Conservation (phyloP, 2,888 invertebrate genomes). For the Druceiella hillmani region DNA sequence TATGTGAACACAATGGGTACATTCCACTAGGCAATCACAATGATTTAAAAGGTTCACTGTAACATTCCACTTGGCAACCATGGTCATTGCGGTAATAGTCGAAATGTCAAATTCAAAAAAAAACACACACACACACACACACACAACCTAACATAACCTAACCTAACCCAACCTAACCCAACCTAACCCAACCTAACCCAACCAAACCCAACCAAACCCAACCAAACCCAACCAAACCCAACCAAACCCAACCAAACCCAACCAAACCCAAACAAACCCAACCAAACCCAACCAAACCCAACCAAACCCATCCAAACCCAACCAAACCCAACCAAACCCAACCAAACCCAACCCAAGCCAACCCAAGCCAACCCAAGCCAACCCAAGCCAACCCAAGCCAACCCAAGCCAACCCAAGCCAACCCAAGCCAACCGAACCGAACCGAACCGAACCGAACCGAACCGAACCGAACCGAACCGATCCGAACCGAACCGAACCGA, state of each 20-base stretch:
- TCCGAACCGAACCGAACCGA: conserved; percentile 7
- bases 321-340: too few relatives aligned
- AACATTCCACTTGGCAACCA: too few relatives aligned
- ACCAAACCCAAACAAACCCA: too few relatives aligned
- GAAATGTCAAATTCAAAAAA: too few relatives aligned
- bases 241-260: too few relatives aligned
- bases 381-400: conserved; percentile 13
- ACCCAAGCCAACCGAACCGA: background rate
- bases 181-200: background rate
- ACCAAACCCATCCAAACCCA: too few relatives aligned
- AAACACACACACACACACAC: too few relatives aligned
- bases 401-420: background rate
- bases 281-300: too few relatives aligned
- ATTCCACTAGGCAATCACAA: too few relatives aligned
- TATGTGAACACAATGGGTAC: too few relatives aligned
- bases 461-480: conserved; percentile 6
- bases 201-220: conserved; percentile 7
- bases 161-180: conserved; percentile 2
- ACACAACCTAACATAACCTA: conserved; percentile 16
- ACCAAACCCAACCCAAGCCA: conserved; percentile 6
- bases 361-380: conserved; percentile 6
- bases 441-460: conserved; percentile 6
- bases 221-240: conserved; percentile 4
- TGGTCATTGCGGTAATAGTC: too few relatives aligned
- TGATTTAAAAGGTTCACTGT: too few relatives aligned